A percentile compares a stretch with the other conserved stretches of the same genome.
phyloP scores from a whole-genome alignment of 2,113 vertebrate species.

The Macquaria australasica region DNA sequence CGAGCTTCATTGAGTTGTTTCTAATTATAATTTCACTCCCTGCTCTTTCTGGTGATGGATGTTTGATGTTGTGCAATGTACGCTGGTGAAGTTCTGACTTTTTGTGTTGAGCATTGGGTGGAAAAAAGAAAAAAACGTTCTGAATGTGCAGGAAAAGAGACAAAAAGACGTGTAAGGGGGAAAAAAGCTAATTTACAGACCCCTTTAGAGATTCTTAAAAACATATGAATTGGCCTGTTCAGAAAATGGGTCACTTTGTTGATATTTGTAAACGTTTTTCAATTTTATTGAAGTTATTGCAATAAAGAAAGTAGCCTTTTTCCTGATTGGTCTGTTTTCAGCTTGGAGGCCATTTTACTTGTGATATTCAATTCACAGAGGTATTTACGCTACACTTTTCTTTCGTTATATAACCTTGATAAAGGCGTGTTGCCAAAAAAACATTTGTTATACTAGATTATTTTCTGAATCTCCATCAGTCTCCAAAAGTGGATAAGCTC shows the following conservation, averaged over 20 bases:
- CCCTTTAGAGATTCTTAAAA: neutral
- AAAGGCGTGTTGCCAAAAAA: conserved; percentile 13
- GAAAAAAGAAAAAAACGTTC: neutral
- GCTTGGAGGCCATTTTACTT: conserved; percentile 8
- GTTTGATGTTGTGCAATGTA: conserved; percentile 36
- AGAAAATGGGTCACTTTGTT: conserved; percentile 43
- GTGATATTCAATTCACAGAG: conserved; percentile 44
- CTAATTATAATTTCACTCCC: conserved; percentile 41
- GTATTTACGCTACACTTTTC: conserved; percentile 27
- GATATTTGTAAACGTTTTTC: conserved; percentile 11
- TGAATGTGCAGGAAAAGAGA: conserved; percentile 9
- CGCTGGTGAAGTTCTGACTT: neutral
- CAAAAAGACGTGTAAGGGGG: neutral
- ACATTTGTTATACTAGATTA: conserved; percentile 2
- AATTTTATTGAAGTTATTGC: conserved; percentile 30
- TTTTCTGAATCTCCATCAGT: conserved; percentile 32
- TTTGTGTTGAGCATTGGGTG: conserved; percentile 8
- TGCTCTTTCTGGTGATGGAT: conserved; percentile 33
- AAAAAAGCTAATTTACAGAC: neutral
- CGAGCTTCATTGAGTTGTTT: conserved; percentile 23
- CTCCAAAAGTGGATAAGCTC: conserved; percentile 20
- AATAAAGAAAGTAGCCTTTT: conserved; percentile 29
- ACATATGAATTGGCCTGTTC: conserved; percentile 3
- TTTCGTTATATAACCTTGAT: conserved; percentile 38
- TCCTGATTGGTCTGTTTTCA: conserved; percentile 38